Percentiles rank a stretch among this genome's conserved stretches.
These are phyloP conservation scores for Phylloscopus collybita DNA, from an alignment of 2,797 vertebrate species.

Conservation along the genomic window DNA sequence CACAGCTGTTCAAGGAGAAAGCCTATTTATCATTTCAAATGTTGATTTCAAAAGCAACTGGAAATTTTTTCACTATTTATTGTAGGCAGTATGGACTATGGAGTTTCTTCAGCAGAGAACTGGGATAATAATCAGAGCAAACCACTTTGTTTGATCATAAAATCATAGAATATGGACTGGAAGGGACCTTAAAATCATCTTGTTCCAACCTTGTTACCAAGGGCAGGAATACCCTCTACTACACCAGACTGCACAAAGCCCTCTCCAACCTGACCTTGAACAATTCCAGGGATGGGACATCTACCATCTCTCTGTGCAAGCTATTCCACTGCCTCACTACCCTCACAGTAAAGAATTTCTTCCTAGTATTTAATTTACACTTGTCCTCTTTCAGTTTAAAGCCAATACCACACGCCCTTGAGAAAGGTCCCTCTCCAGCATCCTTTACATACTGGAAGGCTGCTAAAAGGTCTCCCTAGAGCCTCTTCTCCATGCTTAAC, in stretches of 20 bases:
- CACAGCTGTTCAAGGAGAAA: conserved; percentile 28
- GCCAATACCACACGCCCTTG: neutral
- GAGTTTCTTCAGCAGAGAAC: neutral
- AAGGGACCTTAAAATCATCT: neutral
- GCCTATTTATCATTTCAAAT: conserved; percentile 4
- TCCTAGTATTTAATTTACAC: neutral
- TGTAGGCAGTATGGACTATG: neutral
- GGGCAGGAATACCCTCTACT: neutral
- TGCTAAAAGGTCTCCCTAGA: neutral
- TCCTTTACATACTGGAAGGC: neutral
- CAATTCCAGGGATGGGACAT: neutral
- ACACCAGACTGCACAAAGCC: neutral
- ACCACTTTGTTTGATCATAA: neutral
- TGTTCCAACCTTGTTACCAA: neutral
- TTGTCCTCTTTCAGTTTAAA: neutral
- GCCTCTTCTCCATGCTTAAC: neutral
- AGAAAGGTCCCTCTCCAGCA: neutral
- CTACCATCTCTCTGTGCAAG: neutral
- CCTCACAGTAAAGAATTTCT: neutral
- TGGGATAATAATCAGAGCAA: neutral
- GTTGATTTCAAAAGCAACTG: conserved; percentile 26
- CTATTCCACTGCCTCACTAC: neutral
- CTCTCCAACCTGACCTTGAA: neutral
- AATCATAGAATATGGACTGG: neutral
- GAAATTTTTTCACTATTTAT: neutral